Evolutionary conservation across 2,113 vertebrate genomes (phyloP), one percentile per base, ranked within the genome.

Genomic region (Triplophysa dalaica): DNA sequence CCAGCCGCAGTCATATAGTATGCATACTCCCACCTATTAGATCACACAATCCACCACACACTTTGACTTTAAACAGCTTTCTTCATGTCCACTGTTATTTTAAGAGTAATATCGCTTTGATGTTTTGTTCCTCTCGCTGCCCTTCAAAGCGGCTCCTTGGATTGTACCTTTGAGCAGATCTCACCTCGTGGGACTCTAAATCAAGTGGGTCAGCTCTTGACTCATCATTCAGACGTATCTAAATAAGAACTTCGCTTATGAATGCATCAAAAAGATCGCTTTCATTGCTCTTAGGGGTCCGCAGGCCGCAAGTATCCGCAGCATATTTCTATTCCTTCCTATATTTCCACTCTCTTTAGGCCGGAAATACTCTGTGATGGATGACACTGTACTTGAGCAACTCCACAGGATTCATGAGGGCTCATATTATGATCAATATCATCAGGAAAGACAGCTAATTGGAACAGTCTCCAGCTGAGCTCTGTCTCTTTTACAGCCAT

Each of bases 171-270:
- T 26, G 58, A 60, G 29, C 26, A 74, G 17, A 70, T 76, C 29
- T n/a, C n/a, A 19, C 56, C 81, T 75, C 68, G 10, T 22, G 67
- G 16, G 66, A 78, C 45, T 63, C 65, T 24, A 54, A 78, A 64
- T 70, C 84, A 85, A 89, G 85, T 82, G 83, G 78, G 85, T 87
- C 86, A 48, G 66, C 61, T 79, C 72, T 74, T 62, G 74, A 77
- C 75, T 85, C 87, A 80, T 87, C 84, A 83, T 89, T 87, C 87
- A 87, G 87, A 86, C 91, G 84, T 81, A 87, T 52, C 50, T 88
- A 90, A 89, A 89, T 85, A 89, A 83, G 81, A 84, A 78, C 68
- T 77, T 78, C 76, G 80, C 65, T 75, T 74, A 75, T 38, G 60
- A 84, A 70, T 73, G 43, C 70, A 78, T 79, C 72, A 70, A 75